These are phyloP conservation scores for Cantharis rufa DNA, from an alignment of 2,888 invertebrate genomes.

Conservation along the genomic window DNA sequence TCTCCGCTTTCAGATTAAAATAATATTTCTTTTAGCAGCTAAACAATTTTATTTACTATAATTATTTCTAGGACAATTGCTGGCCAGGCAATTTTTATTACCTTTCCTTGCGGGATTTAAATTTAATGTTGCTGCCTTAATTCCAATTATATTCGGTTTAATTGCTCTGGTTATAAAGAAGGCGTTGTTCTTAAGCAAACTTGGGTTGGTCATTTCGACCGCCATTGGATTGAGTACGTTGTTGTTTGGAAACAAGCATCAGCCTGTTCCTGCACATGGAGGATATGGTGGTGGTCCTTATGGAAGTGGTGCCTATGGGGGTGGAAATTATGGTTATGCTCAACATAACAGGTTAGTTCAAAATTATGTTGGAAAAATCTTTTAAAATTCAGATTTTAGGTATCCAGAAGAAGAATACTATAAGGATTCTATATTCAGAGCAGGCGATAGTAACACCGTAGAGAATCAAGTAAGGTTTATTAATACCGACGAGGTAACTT, in stretches of 20 bases:
- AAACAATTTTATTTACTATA: too few relatives aligned
- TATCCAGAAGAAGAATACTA: slow-evolving; percentile 42
- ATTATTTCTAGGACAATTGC: slow-evolving; percentile 44
- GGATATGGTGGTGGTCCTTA: slow-evolving; percentile 21
- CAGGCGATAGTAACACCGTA: slow-evolving; percentile 26
- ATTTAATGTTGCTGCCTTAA: slow-evolving; percentile 74
- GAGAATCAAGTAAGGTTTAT: slow-evolving; percentile 39
- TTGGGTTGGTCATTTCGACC: slow-evolving; percentile 72
- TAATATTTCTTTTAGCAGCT: too few relatives aligned
- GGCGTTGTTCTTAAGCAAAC: slow-evolving; percentile 73
- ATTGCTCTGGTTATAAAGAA: slow-evolving; percentile 77
- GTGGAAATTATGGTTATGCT: slow-evolving; percentile 24
- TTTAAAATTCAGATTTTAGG: slow-evolving; percentile 29
- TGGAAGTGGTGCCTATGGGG: slow-evolving; percentile 29
- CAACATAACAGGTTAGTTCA: slow-evolving; percentile 7
- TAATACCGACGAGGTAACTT: slow-evolving; percentile 35
- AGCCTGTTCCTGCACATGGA: slow-evolving; percentile 36
- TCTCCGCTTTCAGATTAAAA: background rate
- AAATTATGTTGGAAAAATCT: background rate
- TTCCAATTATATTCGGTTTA: slow-evolving; percentile 74
- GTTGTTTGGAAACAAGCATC: slow-evolving; percentile 48
- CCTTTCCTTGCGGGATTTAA: slow-evolving; percentile 80
- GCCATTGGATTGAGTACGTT: slow-evolving; percentile 64
- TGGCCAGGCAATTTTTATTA: slow-evolving; percentile 73
- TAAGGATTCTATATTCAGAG: slow-evolving; percentile 51